These are phyloP conservation scores for Hemaris fuciformis DNA, from an alignment of 2,888 invertebrate genomes.

Conservation along the genomic window DNA sequence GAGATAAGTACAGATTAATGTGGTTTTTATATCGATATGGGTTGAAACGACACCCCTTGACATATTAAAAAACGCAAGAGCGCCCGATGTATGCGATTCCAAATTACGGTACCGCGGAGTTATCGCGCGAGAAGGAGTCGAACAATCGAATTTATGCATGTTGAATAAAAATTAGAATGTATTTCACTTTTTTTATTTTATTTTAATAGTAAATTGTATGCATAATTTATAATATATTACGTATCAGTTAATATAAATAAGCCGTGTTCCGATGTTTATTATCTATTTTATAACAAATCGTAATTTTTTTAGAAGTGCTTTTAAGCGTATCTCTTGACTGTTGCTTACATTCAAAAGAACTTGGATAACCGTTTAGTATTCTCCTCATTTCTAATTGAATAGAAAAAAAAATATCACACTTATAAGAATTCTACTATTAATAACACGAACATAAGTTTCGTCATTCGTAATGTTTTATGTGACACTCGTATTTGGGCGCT, in stretches of 20 bases:
- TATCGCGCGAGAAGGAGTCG: conserved; percentile 32
- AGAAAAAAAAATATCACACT: neutral
- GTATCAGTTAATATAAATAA: neutral
- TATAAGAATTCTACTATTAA: neutral
- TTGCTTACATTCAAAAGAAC: too few species aligned
- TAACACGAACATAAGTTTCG: conserved; percentile 20
- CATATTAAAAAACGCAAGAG: conserved; percentile 61
- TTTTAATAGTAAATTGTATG: neutral
- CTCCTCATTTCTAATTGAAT: neutral
- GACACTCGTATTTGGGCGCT: conserved; percentile 64
- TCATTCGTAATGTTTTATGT: conserved; percentile 44
- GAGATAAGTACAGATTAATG: conserved; percentile 80
- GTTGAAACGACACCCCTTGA: conserved; percentile 55
- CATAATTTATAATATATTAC: neutral
- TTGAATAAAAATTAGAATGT: conserved; percentile 13
- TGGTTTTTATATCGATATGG: conserved; percentile 72
- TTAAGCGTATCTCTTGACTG: too few species aligned
- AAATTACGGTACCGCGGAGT: conserved; percentile 57
- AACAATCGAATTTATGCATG: conserved; percentile 19
- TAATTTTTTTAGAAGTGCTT: too few species aligned
- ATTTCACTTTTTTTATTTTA: neutral
- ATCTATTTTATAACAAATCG: too few species aligned
- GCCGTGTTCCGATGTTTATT: neutral
- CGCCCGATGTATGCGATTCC: conserved; percentile 62
- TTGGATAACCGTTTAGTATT: too few species aligned